These are phyloP conservation scores for Pammene fasciana DNA, from an alignment of 2,888 invertebrate genomes.

Conservation along the genomic window DNA sequence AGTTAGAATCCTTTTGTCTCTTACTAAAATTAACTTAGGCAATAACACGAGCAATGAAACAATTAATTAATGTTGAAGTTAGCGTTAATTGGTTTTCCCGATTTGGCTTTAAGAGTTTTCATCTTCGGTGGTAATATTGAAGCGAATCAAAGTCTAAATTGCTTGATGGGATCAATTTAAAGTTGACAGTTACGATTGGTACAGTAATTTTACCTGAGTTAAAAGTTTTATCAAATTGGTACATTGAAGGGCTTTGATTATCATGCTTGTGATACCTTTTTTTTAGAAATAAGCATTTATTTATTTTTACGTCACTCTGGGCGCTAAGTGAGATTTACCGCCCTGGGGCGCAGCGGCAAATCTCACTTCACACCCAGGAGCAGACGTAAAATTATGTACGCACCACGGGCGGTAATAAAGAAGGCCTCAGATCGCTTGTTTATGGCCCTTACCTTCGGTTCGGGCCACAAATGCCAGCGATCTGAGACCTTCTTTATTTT, in stretches of 20 bases:
- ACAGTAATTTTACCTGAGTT: constrained; percentile 2
- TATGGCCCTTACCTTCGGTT: no score
- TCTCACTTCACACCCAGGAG: no score
- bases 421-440: no score
- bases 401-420: no score
- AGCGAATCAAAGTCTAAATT: constrained; percentile 20
- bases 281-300: no score
- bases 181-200: constrained; percentile 9
- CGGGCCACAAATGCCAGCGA: no score
- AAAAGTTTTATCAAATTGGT: background rate
- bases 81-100: constrained; percentile 22
- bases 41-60: constrained; percentile 35
- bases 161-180: constrained; percentile 2
- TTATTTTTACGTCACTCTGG: no score
- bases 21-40: constrained; percentile 36
- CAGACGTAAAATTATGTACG: no score
- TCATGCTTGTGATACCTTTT: no score
- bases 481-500: no score
- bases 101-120: constrained; percentile 18
- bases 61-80: constrained; percentile 39
- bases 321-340: no score
- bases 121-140: constrained; percentile 7
- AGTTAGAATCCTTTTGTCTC: constrained; percentile 15
- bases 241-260: background rate
- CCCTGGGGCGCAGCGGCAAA: no score